phyloP scores from a whole-genome alignment of 2,888 invertebrate species.

The Habroteleia sp. region DNA sequence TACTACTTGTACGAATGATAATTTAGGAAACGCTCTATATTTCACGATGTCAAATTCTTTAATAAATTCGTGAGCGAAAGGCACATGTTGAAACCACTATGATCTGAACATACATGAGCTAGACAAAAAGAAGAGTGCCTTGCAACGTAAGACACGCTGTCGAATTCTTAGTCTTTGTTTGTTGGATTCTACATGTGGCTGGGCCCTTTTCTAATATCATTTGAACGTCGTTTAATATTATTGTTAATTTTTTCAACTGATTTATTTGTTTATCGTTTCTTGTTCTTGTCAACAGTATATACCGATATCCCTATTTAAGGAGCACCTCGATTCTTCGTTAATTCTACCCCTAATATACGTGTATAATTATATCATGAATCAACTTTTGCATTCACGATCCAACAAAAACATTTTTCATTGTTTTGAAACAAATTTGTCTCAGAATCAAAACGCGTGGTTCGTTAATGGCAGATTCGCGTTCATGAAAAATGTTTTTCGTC shows the following conservation, averaged over 20 bases:
- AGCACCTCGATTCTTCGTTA: constrained; percentile 42
- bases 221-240: constrained; percentile 24
- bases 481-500: constrained; percentile 39
- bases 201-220: constrained; percentile 28
- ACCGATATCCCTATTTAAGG: constrained; percentile 31
- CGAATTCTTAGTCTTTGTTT: constrained; percentile 52
- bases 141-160: constrained; percentile 42
- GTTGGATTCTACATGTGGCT: constrained; percentile 57
- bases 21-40: constrained; percentile 67
- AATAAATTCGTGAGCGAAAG: constrained; percentile 71
- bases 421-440: constrained; percentile 17
- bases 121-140: constrained; percentile 44
- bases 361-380: constrained; percentile 2
- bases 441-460: constrained; percentile 24
- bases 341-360: constrained; percentile 8
- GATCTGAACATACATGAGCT: constrained; percentile 41
- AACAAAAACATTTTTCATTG: constrained; percentile 41
- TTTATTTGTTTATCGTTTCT: not conserved
- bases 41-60: constrained; percentile 50
- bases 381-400: constrained; percentile 2
- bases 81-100: constrained; percentile 72
- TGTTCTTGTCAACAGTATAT: constrained; percentile 11
- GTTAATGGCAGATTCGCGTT: constrained; percentile 37
- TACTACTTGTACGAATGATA: constrained; percentile 54
- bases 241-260: too few species aligned